These are phyloP conservation scores for Tinea semifulvella DNA, from an alignment of 2,888 invertebrate genomes.

Conservation along the genomic window DNA sequence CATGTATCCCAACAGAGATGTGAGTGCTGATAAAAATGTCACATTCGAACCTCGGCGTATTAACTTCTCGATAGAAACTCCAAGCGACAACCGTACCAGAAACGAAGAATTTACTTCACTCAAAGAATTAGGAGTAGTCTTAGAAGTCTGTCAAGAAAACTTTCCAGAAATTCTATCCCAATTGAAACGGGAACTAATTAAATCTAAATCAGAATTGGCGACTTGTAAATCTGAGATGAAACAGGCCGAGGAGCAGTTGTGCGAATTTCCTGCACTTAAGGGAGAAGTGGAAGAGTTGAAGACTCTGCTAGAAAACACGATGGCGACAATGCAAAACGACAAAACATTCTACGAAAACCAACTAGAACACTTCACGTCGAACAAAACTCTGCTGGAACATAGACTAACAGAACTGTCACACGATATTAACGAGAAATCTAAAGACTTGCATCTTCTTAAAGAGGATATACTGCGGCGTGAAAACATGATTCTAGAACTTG, in stretches of 20 bases:
- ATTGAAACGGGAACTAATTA: conserved; percentile 62
- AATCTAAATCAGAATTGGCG: conserved; percentile 62
- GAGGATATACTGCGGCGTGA: conserved; percentile 66
- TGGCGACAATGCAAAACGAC: conserved; percentile 61
- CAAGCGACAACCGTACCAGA: conserved; percentile 37
- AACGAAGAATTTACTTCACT: conserved; percentile 58
- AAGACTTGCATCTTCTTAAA: conserved; percentile 59
- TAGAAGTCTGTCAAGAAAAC: conserved; percentile 52
- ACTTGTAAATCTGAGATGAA: conserved; percentile 62
- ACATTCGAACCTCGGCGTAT: conserved; percentile 57
- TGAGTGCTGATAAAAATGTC: conserved; percentile 41
- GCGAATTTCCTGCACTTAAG: conserved; percentile 59
- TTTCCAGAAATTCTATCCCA: conserved; percentile 54
- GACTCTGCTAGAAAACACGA: conserved; percentile 51
- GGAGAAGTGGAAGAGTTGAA: conserved; percentile 58
- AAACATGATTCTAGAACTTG: conserved; percentile 65
- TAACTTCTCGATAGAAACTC: conserved; percentile 47
- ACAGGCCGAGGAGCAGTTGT: conserved; percentile 60
- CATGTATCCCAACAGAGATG: conserved; percentile 55
- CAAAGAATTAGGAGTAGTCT: conserved; percentile 56
- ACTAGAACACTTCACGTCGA: conserved; percentile 58
- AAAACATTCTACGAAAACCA: conserved; percentile 67
- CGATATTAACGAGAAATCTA: conserved; percentile 59
- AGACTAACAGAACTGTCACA: conserved; percentile 67
- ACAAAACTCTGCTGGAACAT: conserved; percentile 60